Conservation (phyloP, 2,797 vertebrate genomes). For the Delichon dasypus region DNA sequence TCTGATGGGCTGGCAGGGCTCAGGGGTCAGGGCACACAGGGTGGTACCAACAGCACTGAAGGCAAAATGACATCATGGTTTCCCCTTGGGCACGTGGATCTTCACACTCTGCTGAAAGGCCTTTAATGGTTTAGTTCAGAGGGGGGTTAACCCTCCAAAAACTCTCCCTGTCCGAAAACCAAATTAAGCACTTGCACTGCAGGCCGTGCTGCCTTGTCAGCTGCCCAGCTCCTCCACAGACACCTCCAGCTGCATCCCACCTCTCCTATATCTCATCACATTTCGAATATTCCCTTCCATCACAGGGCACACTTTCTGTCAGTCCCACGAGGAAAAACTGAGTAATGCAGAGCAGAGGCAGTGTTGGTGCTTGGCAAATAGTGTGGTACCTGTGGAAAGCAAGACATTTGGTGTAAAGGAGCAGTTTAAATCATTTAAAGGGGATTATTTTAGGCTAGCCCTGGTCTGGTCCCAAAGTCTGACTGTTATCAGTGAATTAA, state of each 20-base stretch:
- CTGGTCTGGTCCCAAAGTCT: not conserved
- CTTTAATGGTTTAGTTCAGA: not conserved
- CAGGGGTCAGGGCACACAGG: not conserved
- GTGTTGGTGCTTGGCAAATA: not conserved
- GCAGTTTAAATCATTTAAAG: not conserved
- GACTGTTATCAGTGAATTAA: not conserved
- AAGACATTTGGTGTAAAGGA: not conserved
- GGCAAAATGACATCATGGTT: not conserved
- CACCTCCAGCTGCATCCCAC: not conserved
- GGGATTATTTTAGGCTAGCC: not conserved
- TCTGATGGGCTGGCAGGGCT: not conserved
- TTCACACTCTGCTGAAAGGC: not conserved
- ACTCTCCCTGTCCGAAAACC: not conserved
- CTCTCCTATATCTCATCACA: not conserved
- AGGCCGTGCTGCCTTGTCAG: not conserved
- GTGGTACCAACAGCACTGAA: not conserved
- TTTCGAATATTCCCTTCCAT: not conserved
- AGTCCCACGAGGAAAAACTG: not conserved
- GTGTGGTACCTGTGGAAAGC: not conserved
- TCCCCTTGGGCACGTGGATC: not conserved
- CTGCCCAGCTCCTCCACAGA: not conserved
- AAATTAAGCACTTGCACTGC: not conserved
- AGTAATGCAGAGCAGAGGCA: not conserved
- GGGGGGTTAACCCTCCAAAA: not conserved
- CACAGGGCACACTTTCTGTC: not conserved